These are phyloP conservation scores for Epinephelus fuscoguttatus DNA, from an alignment of 2,113 vertebrate species.

Conservation along the genomic window DNA sequence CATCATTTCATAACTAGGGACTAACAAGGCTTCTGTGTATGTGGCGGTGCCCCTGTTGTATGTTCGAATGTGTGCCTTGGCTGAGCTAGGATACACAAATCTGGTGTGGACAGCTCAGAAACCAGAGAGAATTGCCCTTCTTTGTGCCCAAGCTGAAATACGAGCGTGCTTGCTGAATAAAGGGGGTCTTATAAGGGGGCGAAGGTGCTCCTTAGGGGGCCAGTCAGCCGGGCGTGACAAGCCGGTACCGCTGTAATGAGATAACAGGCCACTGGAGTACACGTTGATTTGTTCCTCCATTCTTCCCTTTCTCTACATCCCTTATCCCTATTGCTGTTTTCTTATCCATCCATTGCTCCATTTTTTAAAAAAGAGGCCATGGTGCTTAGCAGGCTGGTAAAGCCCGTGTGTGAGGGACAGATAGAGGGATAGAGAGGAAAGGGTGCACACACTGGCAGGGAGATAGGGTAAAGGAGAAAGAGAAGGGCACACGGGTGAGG, in stretches of 20 bases:
- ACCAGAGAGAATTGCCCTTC: conserved; percentile 67
- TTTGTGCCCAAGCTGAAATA: conserved; percentile 75
- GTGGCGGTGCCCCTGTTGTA: conserved; percentile 44
- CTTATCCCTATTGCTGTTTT: conserved; percentile 67
- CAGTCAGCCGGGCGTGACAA: conserved; percentile 74
- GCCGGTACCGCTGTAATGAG: conserved; percentile 77
- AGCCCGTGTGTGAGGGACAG: conserved; percentile 65
- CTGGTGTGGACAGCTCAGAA: conserved; percentile 65
- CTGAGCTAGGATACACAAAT: conserved; percentile 63
- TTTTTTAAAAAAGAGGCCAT: conserved; percentile 57
- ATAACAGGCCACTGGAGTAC: conserved; percentile 79
- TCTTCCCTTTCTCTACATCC: conserved; percentile 62
- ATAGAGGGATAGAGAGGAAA: conserved; percentile 71
- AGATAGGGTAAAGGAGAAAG: conserved; percentile 57
- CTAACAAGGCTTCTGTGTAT: conserved; percentile 62
- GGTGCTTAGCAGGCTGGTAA: conserved; percentile 71
- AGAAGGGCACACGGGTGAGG: conserved; percentile 48
- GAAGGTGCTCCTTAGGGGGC: conserved; percentile 73
- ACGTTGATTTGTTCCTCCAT: conserved; percentile 70
- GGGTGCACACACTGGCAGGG: conserved; percentile 41
- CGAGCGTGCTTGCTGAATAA: conserved; percentile 72
- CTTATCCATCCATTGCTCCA: conserved; percentile 67
- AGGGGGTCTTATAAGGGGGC: conserved; percentile 73
- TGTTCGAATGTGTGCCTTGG: conserved; percentile 35
- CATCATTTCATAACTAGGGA: conserved; percentile 69